Evolutionary conservation across 2,888 invertebrate genomes (phyloP), one percentile per base, ranked within the genome.

Genomic region (Cryptosula pallasiana): DNA sequence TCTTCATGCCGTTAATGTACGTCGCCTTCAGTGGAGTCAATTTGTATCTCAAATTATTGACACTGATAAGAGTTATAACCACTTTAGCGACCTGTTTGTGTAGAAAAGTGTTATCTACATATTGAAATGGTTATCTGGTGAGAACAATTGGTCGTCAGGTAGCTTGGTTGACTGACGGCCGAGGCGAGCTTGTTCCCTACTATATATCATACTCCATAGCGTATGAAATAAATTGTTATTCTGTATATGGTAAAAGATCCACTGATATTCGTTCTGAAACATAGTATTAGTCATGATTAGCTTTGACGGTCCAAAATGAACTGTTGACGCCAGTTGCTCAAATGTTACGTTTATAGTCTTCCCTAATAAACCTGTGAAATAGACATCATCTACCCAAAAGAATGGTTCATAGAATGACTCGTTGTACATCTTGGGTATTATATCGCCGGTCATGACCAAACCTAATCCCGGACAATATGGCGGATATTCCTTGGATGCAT

Each of bases 371-470:
- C 95, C 95, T 0, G 94, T 95, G 0, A 95, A 85, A 81, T 90
- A 91, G 63, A 92, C 90, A 81, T 95, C 95, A 80, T 95, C 95
- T 74, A 95, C 93, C 94, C 95, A 95, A 85, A 95, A 94, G 78
- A 90, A 91, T 25, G 88, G 86, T n/a, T 88, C 84, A 5, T 83
- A 85, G 78, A 90, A 89, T 0, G 90, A 90, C 69, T 87, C 87
- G 1, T 86, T 80, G 29, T 89, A 86, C 71, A 95, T 80, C 27
- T 85, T 86, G 25, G 81, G 80, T 0, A 90, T 90, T 0, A 90
- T 88, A 75, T 87, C 85, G 0, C 90, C 88, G 72, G 90, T 91
- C 1, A 91, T 91, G 0, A 86, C 73, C 72, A 83, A 83, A 1
- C 83, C 84, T 55, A 85, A 86, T 9, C 86, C 86, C 3, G 86